phyloP scores from a whole-genome alignment of 1,140 invertebrate genomes.

The Ptiloglossa arizonensis region DNA sequence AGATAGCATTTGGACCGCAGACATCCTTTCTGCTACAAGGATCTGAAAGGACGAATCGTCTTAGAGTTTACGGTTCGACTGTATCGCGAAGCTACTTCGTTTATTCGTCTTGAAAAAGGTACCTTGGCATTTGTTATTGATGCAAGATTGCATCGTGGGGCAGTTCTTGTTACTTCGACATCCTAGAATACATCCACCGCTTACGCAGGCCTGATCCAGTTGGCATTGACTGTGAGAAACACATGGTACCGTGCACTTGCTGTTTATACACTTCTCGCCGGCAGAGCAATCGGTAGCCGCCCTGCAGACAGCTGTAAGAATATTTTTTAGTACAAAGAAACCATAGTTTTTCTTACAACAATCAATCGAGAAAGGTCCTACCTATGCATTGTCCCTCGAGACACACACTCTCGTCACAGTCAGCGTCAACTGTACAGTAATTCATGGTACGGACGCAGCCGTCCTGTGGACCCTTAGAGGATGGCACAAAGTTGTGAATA shows the following conservation, averaged over 20 bases:
- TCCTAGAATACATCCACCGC: conserved; percentile 89
- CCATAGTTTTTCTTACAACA: background rate
- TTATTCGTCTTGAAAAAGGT: background rate
- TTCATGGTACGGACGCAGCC: conserved; percentile 88
- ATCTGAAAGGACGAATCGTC: conserved; percentile 79
- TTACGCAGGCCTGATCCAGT: conserved; percentile 89
- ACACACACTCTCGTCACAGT: conserved; percentile 90
- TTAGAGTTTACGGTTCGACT: background rate
- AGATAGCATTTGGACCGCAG: conserved; percentile 93
- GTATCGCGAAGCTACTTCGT: background rate
- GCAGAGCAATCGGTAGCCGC: conserved; percentile 89
- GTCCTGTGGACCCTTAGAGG: conserved; percentile 83
- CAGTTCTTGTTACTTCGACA: conserved; percentile 93
- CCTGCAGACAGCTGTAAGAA: conserved; percentile 87
- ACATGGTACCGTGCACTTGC: conserved; percentile 90
- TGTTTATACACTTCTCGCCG: conserved; percentile 90
- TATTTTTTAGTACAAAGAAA: conserved; percentile 7
- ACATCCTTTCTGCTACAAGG: conserved; percentile 89
- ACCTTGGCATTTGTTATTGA: conserved; percentile 90
- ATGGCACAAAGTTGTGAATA: conserved; percentile 86
- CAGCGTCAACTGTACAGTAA: conserved; percentile 86
- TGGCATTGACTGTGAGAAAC: conserved; percentile 91
- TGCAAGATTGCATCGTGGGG: conserved; percentile 87
- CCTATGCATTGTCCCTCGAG: conserved; percentile 90
- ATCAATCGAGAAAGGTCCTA: conserved; percentile 53